Base-by-base conservation (phyloP, 2,797 vertebrate genomes). In the Fratercula arctica region DNA sequence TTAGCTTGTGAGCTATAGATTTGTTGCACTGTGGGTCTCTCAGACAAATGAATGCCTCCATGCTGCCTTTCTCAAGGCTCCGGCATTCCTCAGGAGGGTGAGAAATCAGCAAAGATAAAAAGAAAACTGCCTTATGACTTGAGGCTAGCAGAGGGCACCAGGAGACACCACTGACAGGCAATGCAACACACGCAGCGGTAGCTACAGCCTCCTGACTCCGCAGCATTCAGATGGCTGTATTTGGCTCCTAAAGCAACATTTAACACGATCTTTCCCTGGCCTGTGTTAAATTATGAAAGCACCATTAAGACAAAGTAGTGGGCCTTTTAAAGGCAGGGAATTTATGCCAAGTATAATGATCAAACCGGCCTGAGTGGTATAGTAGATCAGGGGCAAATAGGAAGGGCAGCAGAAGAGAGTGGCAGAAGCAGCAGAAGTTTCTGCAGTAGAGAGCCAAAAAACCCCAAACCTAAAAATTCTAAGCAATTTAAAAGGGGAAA, bases 101-200 rank as follows among this genome's bases (percentile, higher is more conserved):
- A 91, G 91, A 68, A 92, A 78, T 56, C 66, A 81, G 25, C 20
- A 67, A 66, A 51, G 26, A 25, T 11, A 29, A 28, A 13, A 85
- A 25, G 57, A 57, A 73, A 33, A 9, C 11, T 46, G 26, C 21
- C 39, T 54, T 69, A 1, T 74, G 67, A 23, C 37, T 82, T 5
- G 17, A 54, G 73, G 69, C 37, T 74, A 14, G 21, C 31, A 37
- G 50, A 9, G 31, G 21, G 39, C 66, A 63, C 16, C 51, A 17
- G 33, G 33, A 78, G 80, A 50, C 39, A 35, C 23, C 29, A 3
- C 5, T 24, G 61, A 20, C 16, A 48, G 53, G 13, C 46, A 41
- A 23, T 5, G 18, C n/a, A 37, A 35, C 3, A 12, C 33, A 29
- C 0, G 0, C 46, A 16, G 2, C 2, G 2, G 19, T 21, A 46